phyloP scores from a whole-genome alignment of 2,888 invertebrate genomes.

The Bugula neritina region DNA sequence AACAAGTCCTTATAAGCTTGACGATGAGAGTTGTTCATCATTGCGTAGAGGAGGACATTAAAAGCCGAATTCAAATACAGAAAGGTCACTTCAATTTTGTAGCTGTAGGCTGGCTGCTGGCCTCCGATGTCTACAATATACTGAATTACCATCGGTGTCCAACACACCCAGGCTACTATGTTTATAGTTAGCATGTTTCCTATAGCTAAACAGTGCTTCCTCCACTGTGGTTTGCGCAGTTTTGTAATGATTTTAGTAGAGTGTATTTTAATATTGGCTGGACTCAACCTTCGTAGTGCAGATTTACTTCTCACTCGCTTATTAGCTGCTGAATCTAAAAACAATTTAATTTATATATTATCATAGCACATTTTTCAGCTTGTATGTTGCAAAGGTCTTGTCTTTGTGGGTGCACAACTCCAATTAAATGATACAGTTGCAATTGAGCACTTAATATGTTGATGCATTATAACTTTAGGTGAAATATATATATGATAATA shows the following conservation, averaged over 20 bases:
- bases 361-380: too few relatives aligned
- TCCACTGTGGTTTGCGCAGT: constrained; percentile 20
- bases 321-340: background rate
- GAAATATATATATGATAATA: too few relatives aligned
- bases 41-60: constrained; percentile 11
- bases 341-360: too few relatives aligned
- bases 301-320: background rate
- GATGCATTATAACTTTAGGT: too few relatives aligned
- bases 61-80: constrained; percentile 12
- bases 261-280: background rate
- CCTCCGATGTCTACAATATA: background rate
- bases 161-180: constrained; percentile 14
- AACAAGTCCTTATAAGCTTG: background rate
- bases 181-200: constrained; percentile 11
- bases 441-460: too few relatives aligned
- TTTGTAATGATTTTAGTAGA: background rate
- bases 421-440: too few relatives aligned
- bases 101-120: background rate
- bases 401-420: too few relatives aligned
- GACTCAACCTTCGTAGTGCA: background rate
- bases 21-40: constrained; percentile 13
- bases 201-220: constrained; percentile 10
- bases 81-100: constrained; percentile 9
- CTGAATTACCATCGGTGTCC: background rate
- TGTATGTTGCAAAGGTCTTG: too few relatives aligned